Evolutionary conservation across 2,113 vertebrate species (phyloP).

Genomic region (Psittacus erithacus): DNA sequence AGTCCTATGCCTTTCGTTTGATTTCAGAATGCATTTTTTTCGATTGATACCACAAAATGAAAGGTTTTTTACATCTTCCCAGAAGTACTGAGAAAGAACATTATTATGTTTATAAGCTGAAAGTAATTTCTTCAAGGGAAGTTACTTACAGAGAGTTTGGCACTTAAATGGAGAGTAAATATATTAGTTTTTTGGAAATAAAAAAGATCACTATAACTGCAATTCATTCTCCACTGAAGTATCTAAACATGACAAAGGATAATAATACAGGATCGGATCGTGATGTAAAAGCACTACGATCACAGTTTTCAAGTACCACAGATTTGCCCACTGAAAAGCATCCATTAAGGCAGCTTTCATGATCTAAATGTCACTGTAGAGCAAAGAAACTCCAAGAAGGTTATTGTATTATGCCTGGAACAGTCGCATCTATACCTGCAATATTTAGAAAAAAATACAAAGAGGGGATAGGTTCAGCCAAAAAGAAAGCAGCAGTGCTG

Average conservation of each 20-base stretch:
- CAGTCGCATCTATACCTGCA: not conserved
- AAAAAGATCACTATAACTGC: not conserved
- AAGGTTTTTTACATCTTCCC: not conserved
- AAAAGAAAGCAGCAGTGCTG: not conserved
- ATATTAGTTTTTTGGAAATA: not conserved
- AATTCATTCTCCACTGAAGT: not conserved
- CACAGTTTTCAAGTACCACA: not conserved
- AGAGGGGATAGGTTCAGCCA: not conserved
- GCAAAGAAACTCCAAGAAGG: not conserved
- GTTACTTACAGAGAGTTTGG: not conserved
- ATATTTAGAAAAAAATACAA: not conserved
- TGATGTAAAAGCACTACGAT: not conserved
- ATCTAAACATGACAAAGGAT: not conserved
- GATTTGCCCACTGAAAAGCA: not conserved
- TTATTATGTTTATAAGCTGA: not conserved
- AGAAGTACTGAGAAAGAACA: not conserved
- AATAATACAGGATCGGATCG: not conserved
- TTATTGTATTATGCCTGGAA: not conserved
- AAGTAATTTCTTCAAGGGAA: fast-evolving
- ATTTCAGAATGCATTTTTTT: not conserved
- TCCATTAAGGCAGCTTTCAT: constrained; percentile 15
- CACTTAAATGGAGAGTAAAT: not conserved
- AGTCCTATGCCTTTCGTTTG: not conserved
- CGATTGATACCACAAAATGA: not conserved
- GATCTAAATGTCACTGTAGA: not conserved